These are phyloP conservation scores for Tetragnatha montana DNA, from an alignment of 2,888 invertebrate species.

Conservation along the genomic window DNA sequence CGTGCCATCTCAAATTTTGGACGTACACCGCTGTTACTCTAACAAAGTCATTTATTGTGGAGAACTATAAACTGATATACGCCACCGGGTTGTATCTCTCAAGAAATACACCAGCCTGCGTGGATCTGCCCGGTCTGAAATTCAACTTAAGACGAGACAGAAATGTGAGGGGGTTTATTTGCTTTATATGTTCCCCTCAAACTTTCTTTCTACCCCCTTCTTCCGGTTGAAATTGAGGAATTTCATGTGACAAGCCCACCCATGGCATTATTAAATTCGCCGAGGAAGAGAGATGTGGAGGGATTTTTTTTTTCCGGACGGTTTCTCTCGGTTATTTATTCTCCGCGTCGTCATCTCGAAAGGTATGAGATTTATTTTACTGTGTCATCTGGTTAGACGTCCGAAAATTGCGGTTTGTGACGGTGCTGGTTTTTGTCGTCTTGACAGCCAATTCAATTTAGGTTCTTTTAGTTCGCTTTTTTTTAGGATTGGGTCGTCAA, in stretches of 20 bases:
- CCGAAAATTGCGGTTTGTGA: too few species aligned
- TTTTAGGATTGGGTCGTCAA: too few species aligned
- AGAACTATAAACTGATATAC: not conserved
- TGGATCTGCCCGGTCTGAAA: not conserved
- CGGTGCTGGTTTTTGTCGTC: too few species aligned
- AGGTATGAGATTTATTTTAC: not conserved
- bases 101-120: not conserved
- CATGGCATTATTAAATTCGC: not conserved
- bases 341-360: not conserved
- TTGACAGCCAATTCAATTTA: too few species aligned
- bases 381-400: not conserved
- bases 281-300: not conserved
- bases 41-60: not conserved
- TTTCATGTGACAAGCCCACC: not conserved
- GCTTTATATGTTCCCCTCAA: not conserved
- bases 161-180: slow-evolving; percentile 10
- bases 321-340: not conserved
- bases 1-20: too few species aligned
- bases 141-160: slow-evolving; percentile 4
- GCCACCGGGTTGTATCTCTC: not conserved
- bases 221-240: not conserved
- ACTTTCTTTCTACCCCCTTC: not conserved
- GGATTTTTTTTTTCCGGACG: not conserved
- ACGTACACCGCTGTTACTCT: too few species aligned
- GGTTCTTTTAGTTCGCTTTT: too few species aligned